phyloP scores from a whole-genome alignment of 1,140 invertebrate species.

The Drosophila navojoa region DNA sequence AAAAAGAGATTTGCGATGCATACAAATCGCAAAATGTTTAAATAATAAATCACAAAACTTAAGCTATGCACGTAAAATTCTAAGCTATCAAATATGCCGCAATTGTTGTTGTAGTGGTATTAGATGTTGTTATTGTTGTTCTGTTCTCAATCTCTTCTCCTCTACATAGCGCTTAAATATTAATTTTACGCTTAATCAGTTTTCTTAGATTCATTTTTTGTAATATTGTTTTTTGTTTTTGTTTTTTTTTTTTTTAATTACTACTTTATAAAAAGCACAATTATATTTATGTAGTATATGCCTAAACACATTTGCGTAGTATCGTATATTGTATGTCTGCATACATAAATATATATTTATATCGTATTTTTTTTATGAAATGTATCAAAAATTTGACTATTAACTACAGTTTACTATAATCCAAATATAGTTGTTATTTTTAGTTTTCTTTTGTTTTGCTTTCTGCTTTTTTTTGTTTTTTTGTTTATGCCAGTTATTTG shows the following conservation, averaged over 20 bases:
- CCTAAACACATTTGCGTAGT: slow-evolving; percentile 22
- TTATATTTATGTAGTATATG: slow-evolving; percentile 43
- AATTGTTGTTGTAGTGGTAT: slow-evolving; percentile 36
- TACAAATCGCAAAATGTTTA: slow-evolving; percentile 56
- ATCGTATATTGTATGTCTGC: slow-evolving; percentile 27
- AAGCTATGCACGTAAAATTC: slow-evolving; percentile 73
- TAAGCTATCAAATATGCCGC: slow-evolving; percentile 55
- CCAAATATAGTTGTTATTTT: slow-evolving; percentile 41
- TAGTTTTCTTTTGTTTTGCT: slow-evolving; percentile 9
- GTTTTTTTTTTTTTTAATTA: slow-evolving; percentile 11
- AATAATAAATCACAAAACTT: slow-evolving; percentile 83
- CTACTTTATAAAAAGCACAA: slow-evolving; percentile 60
- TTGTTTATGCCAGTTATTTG: slow-evolving; percentile 18
- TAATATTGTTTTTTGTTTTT: slow-evolving; percentile 29
- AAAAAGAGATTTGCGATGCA: slow-evolving; percentile 53
- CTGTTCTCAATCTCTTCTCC: slow-evolving; percentile 8
- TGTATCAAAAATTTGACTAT: slow-evolving; percentile 81
- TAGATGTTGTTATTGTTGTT: slow-evolving; percentile 13
- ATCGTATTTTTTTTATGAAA: slow-evolving; percentile 59
- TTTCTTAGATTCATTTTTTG: slow-evolving; percentile 52
- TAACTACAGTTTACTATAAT: slow-evolving; percentile 72
- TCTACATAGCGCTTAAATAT: slow-evolving; percentile 61
- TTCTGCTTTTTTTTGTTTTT: background rate
- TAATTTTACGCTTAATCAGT: slow-evolving; percentile 73
- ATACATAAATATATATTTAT: slow-evolving; percentile 24